Evolutionary conservation across 64 coral and sea anemone species (phyloP), one percentile per base, ranked within the genome.

Genomic region (Hydrozoanthus tunicans): DNA sequence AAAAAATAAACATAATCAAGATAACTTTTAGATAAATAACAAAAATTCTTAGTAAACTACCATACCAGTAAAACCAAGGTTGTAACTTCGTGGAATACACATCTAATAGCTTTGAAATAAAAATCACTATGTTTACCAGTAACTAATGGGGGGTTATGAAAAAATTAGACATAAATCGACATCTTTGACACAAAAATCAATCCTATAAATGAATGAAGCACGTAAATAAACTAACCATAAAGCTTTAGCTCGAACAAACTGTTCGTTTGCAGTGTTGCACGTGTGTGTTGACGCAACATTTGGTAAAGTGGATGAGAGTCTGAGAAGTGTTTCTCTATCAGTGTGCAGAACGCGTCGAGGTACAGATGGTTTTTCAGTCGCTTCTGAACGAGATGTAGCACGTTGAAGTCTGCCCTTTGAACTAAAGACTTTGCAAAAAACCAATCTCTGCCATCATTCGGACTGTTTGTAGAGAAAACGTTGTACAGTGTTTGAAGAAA

Each of bases 371-470:
- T 89, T 59, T 98, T 98, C 6, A 98, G 64, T 81, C 95, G 92
- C 57, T 96, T 96, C 11, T 93, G 90, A 4, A 96, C 79, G 1
- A 96, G 72, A 32, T 98, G 96, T 4, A 98, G 24, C 11, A 95
- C 76, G 79, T 98, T 98, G 59, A 95, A 81, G 83, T 98, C 96
- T 51, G 96, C 96, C 77, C 96, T 89, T 51, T 98, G 96, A 58
- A 98, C 96, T 12, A 94, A 79, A 6, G 96, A 95, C 75, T 98
- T 98, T 0, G 96, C 96, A 60, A 93, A 91, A 83, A 98, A 98
- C 96, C 96, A 98, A 17, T 91, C 89, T 25, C 95, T 95, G 4
- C 93, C 91, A 73, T 98, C 92, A 53, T 81, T 54, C 15, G 96
- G 94, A 7, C 81, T 91, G 67, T 86, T 86, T 53, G 27, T 0